Conservation (phyloP, 2,113 vertebrate genomes). For the Corvus hawaiiensis region DNA sequence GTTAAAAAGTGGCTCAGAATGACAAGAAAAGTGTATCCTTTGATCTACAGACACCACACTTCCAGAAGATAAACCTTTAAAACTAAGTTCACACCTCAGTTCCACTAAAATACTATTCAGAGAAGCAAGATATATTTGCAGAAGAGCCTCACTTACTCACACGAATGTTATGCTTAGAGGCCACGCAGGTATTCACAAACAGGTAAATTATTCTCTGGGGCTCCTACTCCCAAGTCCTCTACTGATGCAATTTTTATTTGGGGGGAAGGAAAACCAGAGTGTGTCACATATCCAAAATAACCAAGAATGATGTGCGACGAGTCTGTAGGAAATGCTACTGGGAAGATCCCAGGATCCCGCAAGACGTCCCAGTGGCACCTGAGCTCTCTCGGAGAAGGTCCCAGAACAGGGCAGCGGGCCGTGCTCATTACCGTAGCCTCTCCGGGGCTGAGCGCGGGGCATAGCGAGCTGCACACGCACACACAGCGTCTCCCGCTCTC, state of each 20-base stretch:
- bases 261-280: not conserved
- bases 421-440: not conserved
- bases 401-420: not conserved
- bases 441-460: not conserved
- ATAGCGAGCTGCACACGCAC: not conserved
- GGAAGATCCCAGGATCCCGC: not conserved
- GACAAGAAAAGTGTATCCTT: not conserved
- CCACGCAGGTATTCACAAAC: not conserved
- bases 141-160: not conserved
- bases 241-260: not conserved
- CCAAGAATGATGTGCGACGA: rapidly evolving
- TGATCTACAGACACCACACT: not conserved
- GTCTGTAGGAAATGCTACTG: rapidly evolving
- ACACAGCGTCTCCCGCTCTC: not conserved
- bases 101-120: not conserved
- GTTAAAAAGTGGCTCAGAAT: not conserved
- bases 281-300: not conserved
- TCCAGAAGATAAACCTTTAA: not conserved
- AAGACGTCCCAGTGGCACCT: not conserved
- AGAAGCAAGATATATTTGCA: not conserved
- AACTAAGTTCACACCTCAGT: not conserved
- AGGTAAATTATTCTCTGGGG: not conserved
- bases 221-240: not conserved
- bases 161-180: not conserved
- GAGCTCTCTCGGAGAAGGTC: not conserved